Base-by-base conservation (phyloP, 2,113 vertebrate species). In the Sinocyclocheilus anshuiensis region DNA sequence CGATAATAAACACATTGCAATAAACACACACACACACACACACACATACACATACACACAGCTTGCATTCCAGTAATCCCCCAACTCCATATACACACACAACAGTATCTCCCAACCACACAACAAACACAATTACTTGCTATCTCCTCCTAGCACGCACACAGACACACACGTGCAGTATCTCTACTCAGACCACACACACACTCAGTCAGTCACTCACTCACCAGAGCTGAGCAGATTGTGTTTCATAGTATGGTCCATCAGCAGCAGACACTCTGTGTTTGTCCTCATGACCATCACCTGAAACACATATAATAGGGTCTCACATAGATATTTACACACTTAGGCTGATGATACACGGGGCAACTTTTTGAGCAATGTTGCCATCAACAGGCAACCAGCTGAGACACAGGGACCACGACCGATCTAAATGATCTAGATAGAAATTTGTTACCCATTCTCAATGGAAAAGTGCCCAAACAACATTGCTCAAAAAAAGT, bases 231-330 rank as follows among this genome's bases (percentile, higher is more conserved):
- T 91, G 92, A 74, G 86, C 71, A 36, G 92, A 77, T 55, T 94
- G 92, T 22, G 92, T 80, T 81, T 86, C 91, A 88, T 80, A 89
- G 84, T 91, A 90, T n/a, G 90, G 86, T 15, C 88, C 91, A 1
- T 94, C 93, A 77, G 87, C 81, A 36, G 86, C 83, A 55, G 91
- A 55, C 4, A 86, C 90, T 84, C 91, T 93, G 83, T 88, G 92
- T 83, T 93, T 94, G 86, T 86, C 91, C 67, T 94, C 93, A 87
- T 92, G 94, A 55, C 90, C 88, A 86, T 93, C 93, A 93, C 93
- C 95, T 95, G 88, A 89, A 89, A 91, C 81, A 87, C 48, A 85
- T 71, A 61, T 57, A 81, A 55, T 26, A 86, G 6, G 11, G 12
- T 50, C 36, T 72, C 42, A 76, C 12, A 50, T 76, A 24, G 42